These are phyloP conservation scores for Isoperla grammatica DNA, from an alignment of 2,888 invertebrate species.

Conservation along the genomic window DNA sequence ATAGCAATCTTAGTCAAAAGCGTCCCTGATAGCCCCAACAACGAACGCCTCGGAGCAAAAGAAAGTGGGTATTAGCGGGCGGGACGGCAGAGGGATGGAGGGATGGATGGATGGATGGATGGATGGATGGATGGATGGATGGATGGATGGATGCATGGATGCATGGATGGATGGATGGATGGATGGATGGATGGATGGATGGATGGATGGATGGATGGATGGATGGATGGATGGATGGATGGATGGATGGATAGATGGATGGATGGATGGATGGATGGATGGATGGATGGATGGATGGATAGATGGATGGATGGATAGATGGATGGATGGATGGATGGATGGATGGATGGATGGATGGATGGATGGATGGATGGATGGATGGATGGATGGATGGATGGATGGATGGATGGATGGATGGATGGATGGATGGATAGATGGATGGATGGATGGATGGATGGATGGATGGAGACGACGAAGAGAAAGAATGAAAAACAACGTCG, in stretches of 20 bases:
- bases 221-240: background rate
- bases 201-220: background rate
- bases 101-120: background rate
- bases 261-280: background rate
- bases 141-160: too few species aligned
- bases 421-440: background rate
- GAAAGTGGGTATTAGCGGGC: too few species aligned
- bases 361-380: background rate
- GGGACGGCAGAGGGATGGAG: too few species aligned
- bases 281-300: background rate
- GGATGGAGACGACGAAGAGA: background rate
- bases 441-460: background rate
- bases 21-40: too few species aligned
- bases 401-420: background rate
- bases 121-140: background rate
- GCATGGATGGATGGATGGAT: background rate
- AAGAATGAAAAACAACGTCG: slow-evolving; percentile 15
- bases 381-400: background rate
- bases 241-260: background rate
- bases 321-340: background rate
- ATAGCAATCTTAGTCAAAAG: too few species aligned
- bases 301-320: background rate
- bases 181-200: background rate
- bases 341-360: background rate
- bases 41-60: too few species aligned